phyloP scores from a whole-genome alignment of 2,797 vertebrate species.

The Tachyglossus aculeatus region DNA sequence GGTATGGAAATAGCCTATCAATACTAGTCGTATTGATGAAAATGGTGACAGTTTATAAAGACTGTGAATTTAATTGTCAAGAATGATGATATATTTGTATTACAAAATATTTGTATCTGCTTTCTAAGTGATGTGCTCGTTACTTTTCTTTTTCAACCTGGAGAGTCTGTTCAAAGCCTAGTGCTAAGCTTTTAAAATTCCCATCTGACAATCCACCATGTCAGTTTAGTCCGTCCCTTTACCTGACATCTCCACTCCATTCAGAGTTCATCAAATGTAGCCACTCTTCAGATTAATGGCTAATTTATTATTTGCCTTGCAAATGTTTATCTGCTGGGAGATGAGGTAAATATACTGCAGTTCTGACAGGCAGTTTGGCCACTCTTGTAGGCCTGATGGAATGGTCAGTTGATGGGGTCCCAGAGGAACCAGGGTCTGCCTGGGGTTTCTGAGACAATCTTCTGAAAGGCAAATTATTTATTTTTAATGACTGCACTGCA shows the following conservation, averaged over 20 bases:
- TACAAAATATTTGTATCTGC: no score
- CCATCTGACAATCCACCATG: constrained; percentile 27
- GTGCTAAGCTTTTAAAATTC: constrained; percentile 35
- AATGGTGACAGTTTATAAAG: no score
- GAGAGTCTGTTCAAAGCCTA: constrained; percentile 23
- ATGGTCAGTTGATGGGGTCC: constrained; percentile 74
- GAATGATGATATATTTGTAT: neutral
- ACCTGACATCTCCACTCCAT: constrained; percentile 71
- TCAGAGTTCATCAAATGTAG: constrained; percentile 73
- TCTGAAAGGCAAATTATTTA: constrained; percentile 72
- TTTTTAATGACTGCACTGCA: constrained; percentile 78
- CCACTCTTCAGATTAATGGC: constrained; percentile 73
- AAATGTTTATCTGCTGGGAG: constrained; percentile 78
- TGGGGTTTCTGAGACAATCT: constrained; percentile 70
- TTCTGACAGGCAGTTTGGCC: constrained; percentile 70
- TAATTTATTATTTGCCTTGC: constrained; percentile 82
- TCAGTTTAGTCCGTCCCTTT: constrained; percentile 64
- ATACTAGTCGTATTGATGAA: no score
- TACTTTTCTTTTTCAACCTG: constrained; percentile 25
- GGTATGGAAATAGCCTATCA: no score
- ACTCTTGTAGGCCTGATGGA: constrained; percentile 62
- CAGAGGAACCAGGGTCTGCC: constrained; percentile 60
- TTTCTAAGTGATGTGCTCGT: no score
- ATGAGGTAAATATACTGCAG: constrained; percentile 69
- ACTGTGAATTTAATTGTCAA: neutral